phyloP scores from a whole-genome alignment of 2,888 invertebrate genomes.

The Pristionchus arcanus region DNA sequence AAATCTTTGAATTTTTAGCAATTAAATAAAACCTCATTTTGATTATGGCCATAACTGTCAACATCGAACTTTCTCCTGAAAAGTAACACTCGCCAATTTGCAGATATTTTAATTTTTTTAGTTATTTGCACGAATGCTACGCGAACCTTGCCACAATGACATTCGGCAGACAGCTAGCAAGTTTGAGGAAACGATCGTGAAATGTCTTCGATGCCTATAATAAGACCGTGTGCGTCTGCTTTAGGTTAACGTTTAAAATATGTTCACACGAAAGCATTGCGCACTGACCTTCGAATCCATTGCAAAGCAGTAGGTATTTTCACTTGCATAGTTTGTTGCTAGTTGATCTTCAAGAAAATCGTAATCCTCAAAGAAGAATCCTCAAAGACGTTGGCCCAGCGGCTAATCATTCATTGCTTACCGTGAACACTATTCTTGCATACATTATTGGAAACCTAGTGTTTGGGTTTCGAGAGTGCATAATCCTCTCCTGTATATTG shows the following conservation, averaged over 20 bases:
- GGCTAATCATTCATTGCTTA: neutral
- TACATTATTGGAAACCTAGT: conserved; percentile 17
- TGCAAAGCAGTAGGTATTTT: neutral
- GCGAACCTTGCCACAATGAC: neutral
- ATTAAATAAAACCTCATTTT: neutral
- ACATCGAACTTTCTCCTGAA: neutral
- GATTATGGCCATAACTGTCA: neutral
- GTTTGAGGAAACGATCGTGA: neutral
- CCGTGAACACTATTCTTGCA: neutral
- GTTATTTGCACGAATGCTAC: neutral
- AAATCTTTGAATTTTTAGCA: too few species aligned
- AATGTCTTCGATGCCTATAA: neutral
- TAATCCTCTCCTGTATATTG: neutral
- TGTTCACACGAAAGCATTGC: neutral
- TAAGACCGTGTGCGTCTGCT: too few species aligned
- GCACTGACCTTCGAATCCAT: neutral
- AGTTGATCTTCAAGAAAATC: conserved; percentile 8
- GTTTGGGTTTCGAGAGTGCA: neutral
- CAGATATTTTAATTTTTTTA: neutral
- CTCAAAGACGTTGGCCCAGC: neutral
- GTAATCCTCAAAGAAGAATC: neutral
- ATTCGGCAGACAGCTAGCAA: neutral
- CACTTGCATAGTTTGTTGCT: neutral
- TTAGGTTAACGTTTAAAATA: too few species aligned
- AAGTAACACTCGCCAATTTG: too few species aligned